Evolutionary conservation across 2,113 vertebrate genomes (phyloP), one percentile per base, ranked within the genome.

Genomic region (Heterochromis multidens): DNA sequence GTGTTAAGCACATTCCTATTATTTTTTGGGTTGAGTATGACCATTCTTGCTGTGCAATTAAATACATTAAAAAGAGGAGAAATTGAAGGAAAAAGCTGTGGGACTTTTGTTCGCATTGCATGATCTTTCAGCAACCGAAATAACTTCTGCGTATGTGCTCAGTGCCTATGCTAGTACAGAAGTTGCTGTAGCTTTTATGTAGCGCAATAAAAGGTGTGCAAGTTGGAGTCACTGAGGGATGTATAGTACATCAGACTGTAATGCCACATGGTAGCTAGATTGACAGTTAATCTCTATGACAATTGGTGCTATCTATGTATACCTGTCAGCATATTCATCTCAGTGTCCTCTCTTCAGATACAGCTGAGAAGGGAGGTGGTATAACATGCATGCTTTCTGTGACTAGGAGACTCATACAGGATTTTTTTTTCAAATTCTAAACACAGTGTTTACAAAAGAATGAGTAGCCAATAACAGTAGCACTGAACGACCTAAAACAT

Each of bases 351-450:
- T 7, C 0, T 2, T 49, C 67, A 29, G 40, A 9, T 72, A 29
- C 25, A 72, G 10, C 25, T 49, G 40, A 49, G 0, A 43, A 21
- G 23, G 10, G 67, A 46, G 23, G 23, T 19, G 23, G 16, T 29
- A 3, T 0, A 3, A 5, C 9, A 0, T 70, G 23, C 40, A 29
- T 49, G 9, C 40, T 70, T 29, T 70, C 8, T 40, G 25, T 11
- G 16, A 70, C 5, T 27, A 46, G 23, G 19, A 27, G 14, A 27
- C 40, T 16, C 2, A 46, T 46, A 17, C 13, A 2, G 1, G 4
- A 25, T 17, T 67, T 25, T 25, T 65, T 23, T 2, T 16, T 5
- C 0, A 25, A 40, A 16, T 35, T 65, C 14, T 25, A 43, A 67
- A 46, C 23, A 10, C 23, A 46, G 23, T 70, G 43, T 46, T 46